Conservation (phyloP, 2,797 vertebrate genomes). For the Enteromius treurensis region DNA sequence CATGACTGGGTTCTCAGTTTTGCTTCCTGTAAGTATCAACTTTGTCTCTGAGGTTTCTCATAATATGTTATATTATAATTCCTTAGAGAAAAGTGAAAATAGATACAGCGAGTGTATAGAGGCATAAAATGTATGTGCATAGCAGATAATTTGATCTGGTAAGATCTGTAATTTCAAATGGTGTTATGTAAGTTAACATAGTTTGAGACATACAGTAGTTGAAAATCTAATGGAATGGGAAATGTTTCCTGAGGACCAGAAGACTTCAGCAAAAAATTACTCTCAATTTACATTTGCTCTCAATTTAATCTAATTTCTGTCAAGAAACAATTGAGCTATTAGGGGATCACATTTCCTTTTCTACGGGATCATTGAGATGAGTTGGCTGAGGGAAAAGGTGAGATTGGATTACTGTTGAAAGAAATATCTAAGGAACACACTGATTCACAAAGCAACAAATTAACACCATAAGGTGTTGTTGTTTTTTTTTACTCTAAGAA, state of each 20-base stretch:
- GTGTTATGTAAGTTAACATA: neutral
- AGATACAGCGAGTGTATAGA: neutral
- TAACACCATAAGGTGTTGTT: neutral
- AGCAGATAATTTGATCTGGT: neutral
- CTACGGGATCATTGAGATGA: neutral
- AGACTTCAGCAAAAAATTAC: neutral
- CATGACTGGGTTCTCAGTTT: neutral
- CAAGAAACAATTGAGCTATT: neutral
- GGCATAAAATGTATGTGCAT: neutral
- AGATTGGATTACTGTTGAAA: neutral
- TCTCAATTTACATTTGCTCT: neutral
- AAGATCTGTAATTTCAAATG: neutral
- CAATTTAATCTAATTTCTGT: neutral
- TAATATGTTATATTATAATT: neutral
- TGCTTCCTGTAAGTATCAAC: neutral
- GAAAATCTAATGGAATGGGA: neutral
- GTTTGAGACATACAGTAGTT: neutral
- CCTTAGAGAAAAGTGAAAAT: neutral
- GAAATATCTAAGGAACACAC: neutral
- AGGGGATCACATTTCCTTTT: neutral
- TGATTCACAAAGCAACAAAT: neutral
- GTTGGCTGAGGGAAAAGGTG: neutral
- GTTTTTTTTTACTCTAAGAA: neutral
- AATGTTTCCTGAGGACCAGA: neutral
- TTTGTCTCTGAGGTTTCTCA: neutral